These are phyloP conservation scores for Drosophila ironensis DNA, from an alignment of 1,140 invertebrate genomes.

Conservation along the genomic window DNA sequence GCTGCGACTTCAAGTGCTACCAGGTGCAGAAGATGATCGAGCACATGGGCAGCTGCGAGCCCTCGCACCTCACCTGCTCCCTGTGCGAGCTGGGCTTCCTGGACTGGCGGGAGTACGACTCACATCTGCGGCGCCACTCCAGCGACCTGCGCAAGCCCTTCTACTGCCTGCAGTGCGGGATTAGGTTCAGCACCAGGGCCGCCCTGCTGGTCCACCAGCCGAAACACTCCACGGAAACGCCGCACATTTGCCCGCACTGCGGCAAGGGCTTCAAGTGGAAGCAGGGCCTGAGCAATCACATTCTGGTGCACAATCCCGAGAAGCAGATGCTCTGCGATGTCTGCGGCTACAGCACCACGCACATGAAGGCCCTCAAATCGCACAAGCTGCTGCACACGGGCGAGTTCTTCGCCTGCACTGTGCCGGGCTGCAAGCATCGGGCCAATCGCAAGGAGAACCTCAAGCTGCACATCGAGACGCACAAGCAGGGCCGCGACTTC, in stretches of 20 bases:
- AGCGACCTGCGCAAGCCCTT: conserved; percentile 82
- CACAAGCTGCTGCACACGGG: conserved; percentile 84
- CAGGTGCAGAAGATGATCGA: conserved; percentile 81
- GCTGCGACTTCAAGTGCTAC: conserved; percentile 81
- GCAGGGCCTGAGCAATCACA: conserved; percentile 84
- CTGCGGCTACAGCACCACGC: conserved; percentile 85
- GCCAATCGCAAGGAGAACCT: conserved; percentile 83
- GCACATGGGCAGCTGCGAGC: conserved; percentile 82
- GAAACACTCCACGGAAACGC: conserved; percentile 84
- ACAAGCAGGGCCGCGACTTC: conserved; percentile 84
- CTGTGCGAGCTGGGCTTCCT: conserved; percentile 83
- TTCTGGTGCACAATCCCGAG: conserved; percentile 83
- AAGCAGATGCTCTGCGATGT: conserved; percentile 86
- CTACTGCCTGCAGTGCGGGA: conserved; percentile 83
- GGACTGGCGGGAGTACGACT: conserved; percentile 80
- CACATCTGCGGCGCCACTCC: conserved; percentile 83
- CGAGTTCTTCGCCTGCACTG: conserved; percentile 83
- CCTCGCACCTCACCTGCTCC: conserved; percentile 83
- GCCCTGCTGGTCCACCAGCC: conserved; percentile 83
- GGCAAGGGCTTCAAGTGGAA: conserved; percentile 86
- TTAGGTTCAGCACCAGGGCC: conserved; percentile 83
- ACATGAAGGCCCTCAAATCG: conserved; percentile 84
- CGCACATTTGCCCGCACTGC: conserved; percentile 84
- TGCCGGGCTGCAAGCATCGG: conserved; percentile 83
- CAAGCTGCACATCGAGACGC: conserved; percentile 83